Evolutionary conservation across 2,888 invertebrate species (phyloP).

Genomic region (Timema cristinae): DNA sequence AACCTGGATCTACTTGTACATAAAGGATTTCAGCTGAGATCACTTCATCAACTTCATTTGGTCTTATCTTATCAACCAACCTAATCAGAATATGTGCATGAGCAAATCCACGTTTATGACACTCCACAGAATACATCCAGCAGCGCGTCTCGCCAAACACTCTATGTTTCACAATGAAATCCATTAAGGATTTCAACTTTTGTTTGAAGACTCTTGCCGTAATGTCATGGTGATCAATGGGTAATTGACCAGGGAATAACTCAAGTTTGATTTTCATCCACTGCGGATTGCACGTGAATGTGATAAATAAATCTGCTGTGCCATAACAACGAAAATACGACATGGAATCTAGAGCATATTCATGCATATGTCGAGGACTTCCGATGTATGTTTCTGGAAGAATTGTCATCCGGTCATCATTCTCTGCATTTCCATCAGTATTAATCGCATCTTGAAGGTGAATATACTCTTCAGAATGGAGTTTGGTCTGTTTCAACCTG

Average conservation of each 20-base stretch:
- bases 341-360: conserved; percentile 4
- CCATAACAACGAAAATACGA: conserved; percentile 2
- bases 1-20: conserved; percentile 31
- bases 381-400: not conserved
- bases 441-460: conserved; percentile 15
- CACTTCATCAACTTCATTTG: conserved; percentile 33
- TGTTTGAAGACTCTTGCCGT: conserved; percentile 20
- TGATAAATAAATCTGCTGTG: not conserved
- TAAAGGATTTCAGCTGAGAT: conserved; percentile 41
- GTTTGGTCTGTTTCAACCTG: conserved; percentile 38
- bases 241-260: conserved; percentile 16
- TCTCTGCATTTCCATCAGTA: not conserved
- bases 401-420: not conserved
- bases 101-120: conserved; percentile 28
- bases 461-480: conserved; percentile 19
- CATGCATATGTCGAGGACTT: conserved; percentile 9
- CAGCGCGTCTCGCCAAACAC: conserved; percentile 26
- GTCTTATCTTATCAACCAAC: conserved; percentile 17
- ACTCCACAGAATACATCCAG: conserved; percentile 21
- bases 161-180: conserved; percentile 19
- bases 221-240: conserved; percentile 23
- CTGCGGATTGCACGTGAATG: conserved; percentile 5
- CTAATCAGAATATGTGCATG: conserved; percentile 18
- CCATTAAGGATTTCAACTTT: conserved; percentile 17
- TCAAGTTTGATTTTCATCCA: not conserved